A percentile compares a stretch with the other conserved stretches of the same genome.
phyloP scores from a whole-genome alignment of 2,113 vertebrate species.

The Gavia stellata region DNA sequence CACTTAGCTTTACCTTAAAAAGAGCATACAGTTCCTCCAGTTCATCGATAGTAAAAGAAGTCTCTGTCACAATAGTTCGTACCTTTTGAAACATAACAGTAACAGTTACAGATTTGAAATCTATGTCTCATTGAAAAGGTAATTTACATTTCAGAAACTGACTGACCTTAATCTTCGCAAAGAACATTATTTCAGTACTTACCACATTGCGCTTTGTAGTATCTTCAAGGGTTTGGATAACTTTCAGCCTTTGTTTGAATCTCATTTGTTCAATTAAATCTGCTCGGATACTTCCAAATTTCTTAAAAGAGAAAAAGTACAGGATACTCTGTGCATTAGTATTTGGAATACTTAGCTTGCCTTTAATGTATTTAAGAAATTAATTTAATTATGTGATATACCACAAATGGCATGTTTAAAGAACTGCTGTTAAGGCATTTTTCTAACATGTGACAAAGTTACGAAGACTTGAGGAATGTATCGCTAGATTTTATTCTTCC shows the following conservation, averaged over 20 bases:
- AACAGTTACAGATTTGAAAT: not conserved
- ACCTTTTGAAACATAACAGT: slow-evolving; percentile 75
- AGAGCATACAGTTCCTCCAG: slow-evolving; percentile 92
- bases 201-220: slow-evolving; percentile 98
- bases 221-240: slow-evolving; percentile 97
- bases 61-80: slow-evolving; percentile 93
- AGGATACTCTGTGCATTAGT: not conserved
- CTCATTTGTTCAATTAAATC: slow-evolving; percentile 98
- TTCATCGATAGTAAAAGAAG: slow-evolving; percentile 90
- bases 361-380: not conserved
- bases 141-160: not conserved
- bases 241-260: slow-evolving; percentile 95
- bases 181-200: not conserved
- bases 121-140: not conserved
- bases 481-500: not conserved
- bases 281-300: slow-evolving; percentile 93
- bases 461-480: not conserved
- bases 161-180: not conserved
- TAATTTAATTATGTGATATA: not conserved
- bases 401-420: not conserved
- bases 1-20: slow-evolving; percentile 85
- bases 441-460: not conserved
- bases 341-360: not conserved
- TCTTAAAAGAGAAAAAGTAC: slow-evolving; percentile 70
- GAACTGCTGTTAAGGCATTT: not conserved